phyloP scores from a whole-genome alignment of 2,113 vertebrate genomes.

The Paraplagusia blochii region DNA sequence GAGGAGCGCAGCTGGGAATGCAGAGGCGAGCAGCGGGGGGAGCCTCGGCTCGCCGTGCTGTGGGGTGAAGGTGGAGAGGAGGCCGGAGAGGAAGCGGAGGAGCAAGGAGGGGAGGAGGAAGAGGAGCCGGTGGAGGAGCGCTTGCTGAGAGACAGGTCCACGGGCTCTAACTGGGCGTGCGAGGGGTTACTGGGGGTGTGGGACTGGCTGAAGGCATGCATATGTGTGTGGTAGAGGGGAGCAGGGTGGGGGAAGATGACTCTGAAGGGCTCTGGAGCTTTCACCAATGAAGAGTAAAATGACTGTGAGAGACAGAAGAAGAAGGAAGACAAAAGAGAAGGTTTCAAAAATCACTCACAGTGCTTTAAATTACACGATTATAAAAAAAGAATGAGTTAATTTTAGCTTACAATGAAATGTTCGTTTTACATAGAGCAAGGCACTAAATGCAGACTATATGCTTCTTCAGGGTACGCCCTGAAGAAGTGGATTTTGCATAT shows the following conservation, averaged over 20 bases:
- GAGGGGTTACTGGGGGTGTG: constrained; percentile 68
- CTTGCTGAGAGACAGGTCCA: constrained; percentile 93
- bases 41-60: constrained; percentile 71
- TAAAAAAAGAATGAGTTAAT: too few species aligned
- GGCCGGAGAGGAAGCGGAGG: constrained; percentile 77
- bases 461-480: too few species aligned
- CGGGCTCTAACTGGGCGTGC: constrained; percentile 88
- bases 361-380: too few species aligned
- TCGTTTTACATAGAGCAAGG: too few species aligned
- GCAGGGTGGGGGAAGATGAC: constrained; percentile 66
- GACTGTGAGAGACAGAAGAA: constrained; percentile 42
- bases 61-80: constrained; percentile 60
- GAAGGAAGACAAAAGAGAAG: constrained; percentile 42
- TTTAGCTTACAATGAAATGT: too few species aligned
- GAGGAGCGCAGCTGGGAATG: constrained; percentile 74
- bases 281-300: constrained; percentile 62
- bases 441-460: too few species aligned
- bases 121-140: constrained; percentile 80
- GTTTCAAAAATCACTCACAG: constrained; percentile 36
- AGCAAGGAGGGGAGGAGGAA: constrained; percentile 78
- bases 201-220: constrained; percentile 46
- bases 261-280: constrained; percentile 61
- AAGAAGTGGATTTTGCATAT: too few species aligned
- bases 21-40: constrained; percentile 70
- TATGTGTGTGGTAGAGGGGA: constrained; percentile 56